Conservation (phyloP, 2,113 vertebrate genomes). For the Anguilla rostrata region DNA sequence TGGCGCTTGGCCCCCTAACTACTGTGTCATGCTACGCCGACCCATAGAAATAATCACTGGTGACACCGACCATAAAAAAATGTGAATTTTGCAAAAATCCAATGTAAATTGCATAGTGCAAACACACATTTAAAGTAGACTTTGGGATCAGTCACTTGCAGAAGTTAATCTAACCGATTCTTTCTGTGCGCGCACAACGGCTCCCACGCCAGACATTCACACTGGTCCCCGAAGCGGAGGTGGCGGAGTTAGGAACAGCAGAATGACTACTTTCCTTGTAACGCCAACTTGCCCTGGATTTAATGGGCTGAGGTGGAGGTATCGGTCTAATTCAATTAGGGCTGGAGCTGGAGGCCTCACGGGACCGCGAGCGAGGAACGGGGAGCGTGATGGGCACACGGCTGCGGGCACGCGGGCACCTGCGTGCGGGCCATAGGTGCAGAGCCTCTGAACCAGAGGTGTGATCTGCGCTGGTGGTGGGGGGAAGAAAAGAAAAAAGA, state of each 20-base stretch:
- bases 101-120: not conserved
- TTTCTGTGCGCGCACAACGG: not conserved
- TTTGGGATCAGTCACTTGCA: not conserved
- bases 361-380: no score
- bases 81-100: not conserved
- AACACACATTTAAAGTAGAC: not conserved
- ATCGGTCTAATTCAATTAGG: constrained; percentile 76
- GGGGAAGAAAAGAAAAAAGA: no score
- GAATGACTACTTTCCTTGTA: constrained; percentile 80
- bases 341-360: constrained; percentile 71
- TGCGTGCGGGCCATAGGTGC: not conserved
- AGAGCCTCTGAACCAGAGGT: not conserved
- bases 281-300: constrained; percentile 69
- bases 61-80: no score
- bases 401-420: not conserved
- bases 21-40: no score
- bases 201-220: constrained; percentile 58
- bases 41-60: no score
- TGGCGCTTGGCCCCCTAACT: no score
- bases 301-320: constrained; percentile 73
- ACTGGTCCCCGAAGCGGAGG: constrained; percentile 61
- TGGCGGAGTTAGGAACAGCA: constrained; percentile 76
- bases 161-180: not conserved
- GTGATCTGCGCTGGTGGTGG: no score
- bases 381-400: no score